Conservation (phyloP, 2,113 vertebrate species). For the Psittacara wagleri region DNA sequence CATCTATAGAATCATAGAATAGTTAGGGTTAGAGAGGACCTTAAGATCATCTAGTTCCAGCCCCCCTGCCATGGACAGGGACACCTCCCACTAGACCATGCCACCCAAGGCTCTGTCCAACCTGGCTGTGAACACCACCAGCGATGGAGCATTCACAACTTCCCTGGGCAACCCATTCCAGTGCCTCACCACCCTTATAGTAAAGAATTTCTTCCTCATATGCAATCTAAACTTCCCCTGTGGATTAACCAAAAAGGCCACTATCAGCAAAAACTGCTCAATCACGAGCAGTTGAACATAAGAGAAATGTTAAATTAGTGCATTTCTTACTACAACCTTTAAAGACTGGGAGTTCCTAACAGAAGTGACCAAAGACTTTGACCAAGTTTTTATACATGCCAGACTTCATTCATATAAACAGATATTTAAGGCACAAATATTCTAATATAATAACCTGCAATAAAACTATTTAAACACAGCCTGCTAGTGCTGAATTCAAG, state of each 20-base stretch:
- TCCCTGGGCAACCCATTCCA: too few relatives aligned
- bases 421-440: neutral
- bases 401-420: neutral
- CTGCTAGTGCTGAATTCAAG: neutral
- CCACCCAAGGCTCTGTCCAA: too few relatives aligned
- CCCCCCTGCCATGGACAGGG: too few relatives aligned
- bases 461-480: neutral
- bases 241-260: conserved; percentile 4
- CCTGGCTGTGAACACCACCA: too few relatives aligned
- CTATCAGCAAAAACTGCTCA: neutral
- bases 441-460: neutral
- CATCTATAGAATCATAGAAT: neutral
- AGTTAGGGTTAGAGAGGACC: too few relatives aligned
- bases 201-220: too few relatives aligned
- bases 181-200: too few relatives aligned
- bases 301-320: neutral
- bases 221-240: too few relatives aligned
- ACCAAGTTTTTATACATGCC: neutral
- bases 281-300: neutral
- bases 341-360: neutral
- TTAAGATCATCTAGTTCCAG: too few relatives aligned
- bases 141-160: too few relatives aligned
- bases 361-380: neutral
- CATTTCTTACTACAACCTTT: neutral
- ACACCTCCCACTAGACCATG: too few relatives aligned